Percentiles rank a stretch among this genome's conserved stretches.
Conservation (phyloP, 2,888 invertebrate species). For the Polydesmus complanatus region DNA sequence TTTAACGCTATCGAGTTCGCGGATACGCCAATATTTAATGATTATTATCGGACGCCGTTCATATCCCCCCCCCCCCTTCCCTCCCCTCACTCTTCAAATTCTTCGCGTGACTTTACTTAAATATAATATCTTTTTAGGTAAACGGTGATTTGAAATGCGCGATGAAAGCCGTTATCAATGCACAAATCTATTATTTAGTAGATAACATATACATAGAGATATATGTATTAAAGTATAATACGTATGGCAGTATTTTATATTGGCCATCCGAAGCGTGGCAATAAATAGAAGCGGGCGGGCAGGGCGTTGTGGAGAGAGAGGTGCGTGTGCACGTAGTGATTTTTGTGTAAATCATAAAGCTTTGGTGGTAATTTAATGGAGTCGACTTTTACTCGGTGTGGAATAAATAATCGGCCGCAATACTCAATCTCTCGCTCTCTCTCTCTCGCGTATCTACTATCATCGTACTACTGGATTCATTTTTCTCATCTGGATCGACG, state of each 20-base stretch:
- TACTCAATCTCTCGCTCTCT: too few species aligned
- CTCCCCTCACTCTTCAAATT: too few species aligned
- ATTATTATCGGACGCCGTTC: too few species aligned
- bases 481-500: too few species aligned
- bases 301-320: too few species aligned
- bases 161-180: not conserved
- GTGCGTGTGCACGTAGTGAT: slow-evolving; percentile 2
- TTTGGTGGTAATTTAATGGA: slow-evolving; percentile 8
- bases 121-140: not conserved
- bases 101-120: not conserved
- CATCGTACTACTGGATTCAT: too few species aligned
- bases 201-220: too few species aligned
- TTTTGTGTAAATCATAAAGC: slow-evolving; percentile 9
- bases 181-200: not conserved
- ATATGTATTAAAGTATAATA: not conserved
- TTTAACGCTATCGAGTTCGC: too few species aligned
- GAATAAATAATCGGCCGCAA: slow-evolving; percentile 8
- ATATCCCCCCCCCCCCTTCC: too few species aligned
- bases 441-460: too few species aligned
- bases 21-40: too few species aligned
- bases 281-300: too few species aligned
- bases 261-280: not conserved
- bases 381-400: slow-evolving; percentile 5
- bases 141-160: not conserved
- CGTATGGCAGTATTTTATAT: not conserved